Conservation (phyloP, 2,888 invertebrate species). For the Pterobdella sp. region DNA sequence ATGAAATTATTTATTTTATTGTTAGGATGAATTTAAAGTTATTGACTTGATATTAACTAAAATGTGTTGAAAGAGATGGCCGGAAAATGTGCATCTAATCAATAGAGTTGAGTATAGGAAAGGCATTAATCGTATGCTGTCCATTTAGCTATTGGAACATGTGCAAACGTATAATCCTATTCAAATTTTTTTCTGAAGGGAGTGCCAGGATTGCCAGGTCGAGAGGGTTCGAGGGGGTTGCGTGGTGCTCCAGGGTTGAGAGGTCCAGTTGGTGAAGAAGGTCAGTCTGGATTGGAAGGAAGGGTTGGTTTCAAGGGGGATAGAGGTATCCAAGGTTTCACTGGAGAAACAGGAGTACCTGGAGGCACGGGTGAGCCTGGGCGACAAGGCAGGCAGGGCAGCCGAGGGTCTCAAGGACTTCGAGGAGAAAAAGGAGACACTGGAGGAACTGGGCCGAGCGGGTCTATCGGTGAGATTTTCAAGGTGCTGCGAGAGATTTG, state of each 20-base stretch:
- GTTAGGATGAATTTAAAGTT: too few species aligned
- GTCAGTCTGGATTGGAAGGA: neutral
- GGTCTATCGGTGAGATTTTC: neutral
- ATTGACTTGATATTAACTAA: too few species aligned
- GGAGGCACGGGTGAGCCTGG: constrained; percentile 11
- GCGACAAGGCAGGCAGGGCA: neutral
- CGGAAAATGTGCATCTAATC: too few species aligned
- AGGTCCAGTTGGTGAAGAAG: constrained; percentile 13
- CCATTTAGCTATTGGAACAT: too few species aligned
- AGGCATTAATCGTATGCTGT: too few species aligned
- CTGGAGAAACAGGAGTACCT: constrained; percentile 14
- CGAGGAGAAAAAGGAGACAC: constrained; percentile 4
- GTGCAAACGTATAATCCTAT: neutral
- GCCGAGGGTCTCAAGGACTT: neutral
- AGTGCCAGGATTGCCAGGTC: constrained; percentile 8
- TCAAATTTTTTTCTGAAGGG: neutral
- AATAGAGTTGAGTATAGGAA: too few species aligned
- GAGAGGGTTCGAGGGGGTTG: neutral
- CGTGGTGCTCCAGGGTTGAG: neutral
- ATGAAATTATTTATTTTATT: too few species aligned
- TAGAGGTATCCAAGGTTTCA: neutral
- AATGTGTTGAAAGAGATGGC: too few species aligned
- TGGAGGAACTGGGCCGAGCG: constrained; percentile 21
- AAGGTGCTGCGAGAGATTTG: neutral
- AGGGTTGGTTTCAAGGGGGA: constrained; percentile 15